Evolutionary conservation across 2,888 invertebrate genomes (phyloP), one percentile per base, ranked within the genome.

Genomic region (Oscheius sp.): DNA sequence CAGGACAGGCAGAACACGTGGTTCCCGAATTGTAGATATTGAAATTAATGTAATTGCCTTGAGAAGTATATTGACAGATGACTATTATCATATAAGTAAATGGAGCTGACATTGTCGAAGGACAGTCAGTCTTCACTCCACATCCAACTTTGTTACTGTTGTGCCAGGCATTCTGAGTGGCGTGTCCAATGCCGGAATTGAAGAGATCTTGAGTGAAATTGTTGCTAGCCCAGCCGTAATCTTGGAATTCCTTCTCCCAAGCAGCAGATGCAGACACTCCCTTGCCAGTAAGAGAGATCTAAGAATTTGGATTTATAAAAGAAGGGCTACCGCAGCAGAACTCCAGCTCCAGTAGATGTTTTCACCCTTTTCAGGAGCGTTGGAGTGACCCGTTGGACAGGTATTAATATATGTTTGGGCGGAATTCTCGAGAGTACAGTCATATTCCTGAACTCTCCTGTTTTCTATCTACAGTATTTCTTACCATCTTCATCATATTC

Each of bases 81-180:
- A 71, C 69, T 22, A 67, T 41, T 20, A 71, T 65, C 20, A 38
- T 38, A 38, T 69, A 62, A 22, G 65, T 65, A 22, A 33, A 36
- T 28, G 33, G 26, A 20, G n/a, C 38, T n/a, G n/a, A n/a, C 1
- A 62, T n/a, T 30, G 62, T 67, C 56, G 45, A 56, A 22, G 67
- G 63, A 38, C 73, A 74, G n/a, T n/a, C n/a, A 24, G 49, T 66
- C 9, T 67, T 69, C 1, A 70, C 62, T 36, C 73, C 73, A 62
- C 73, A 74, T n/a, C 73, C 73, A 28, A 74, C 54, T 14, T 44
- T 36, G 20, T 44, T 54, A 2, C 71, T 65, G 9, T 61, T 57
- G 2, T 64, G 65, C 73, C 73, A 73, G 17, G 68, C 73, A 70
- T 71, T 69, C 69, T 74, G 74, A 22, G 71, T 71, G 33, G 71